Evolutionary conservation across 2,113 vertebrate genomes (phyloP).

Genomic region (Callopanchax toddi): DNA sequence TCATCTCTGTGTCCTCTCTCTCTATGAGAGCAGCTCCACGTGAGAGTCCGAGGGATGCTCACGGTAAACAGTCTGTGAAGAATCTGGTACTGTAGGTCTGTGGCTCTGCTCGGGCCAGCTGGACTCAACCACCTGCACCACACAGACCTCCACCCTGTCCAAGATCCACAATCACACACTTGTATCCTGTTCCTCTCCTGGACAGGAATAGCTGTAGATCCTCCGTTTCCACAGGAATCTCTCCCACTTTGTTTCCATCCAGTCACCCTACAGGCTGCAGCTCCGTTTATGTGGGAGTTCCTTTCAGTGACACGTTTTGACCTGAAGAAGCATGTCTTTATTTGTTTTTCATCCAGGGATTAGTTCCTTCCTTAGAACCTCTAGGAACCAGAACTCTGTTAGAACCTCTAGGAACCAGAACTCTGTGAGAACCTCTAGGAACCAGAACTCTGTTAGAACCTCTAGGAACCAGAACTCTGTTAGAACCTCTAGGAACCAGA

Average conservation of each 20-base stretch:
- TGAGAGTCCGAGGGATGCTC: slow-evolving; percentile 35
- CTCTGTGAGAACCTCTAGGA: no score
- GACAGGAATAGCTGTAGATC: slow-evolving; percentile 67
- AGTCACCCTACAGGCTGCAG: no score
- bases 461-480: no score
- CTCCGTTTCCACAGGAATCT: slow-evolving; percentile 48
- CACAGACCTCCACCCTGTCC: slow-evolving; percentile 15
- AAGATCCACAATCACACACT: slow-evolving; percentile 55
- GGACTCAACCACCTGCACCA: slow-evolving; percentile 29
- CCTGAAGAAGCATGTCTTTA: no score
- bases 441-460: no score
- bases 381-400: no score
- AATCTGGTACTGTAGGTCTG: slow-evolving; percentile 32
- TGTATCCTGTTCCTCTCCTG: slow-evolving; percentile 45
- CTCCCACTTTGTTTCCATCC: slow-evolving; percentile 7
- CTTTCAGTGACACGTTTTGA: no score
- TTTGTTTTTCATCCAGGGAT: no score
- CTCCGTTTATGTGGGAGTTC: no score
- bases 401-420: no score
- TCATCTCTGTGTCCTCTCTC: neutral
- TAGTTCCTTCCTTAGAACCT: no score
- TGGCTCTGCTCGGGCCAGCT: slow-evolving; percentile 19
- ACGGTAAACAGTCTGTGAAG: slow-evolving; percentile 33
- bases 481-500: no score
- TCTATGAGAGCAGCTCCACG: slow-evolving; percentile 14